phyloP scores from a whole-genome alignment of 2,888 invertebrate genomes.

The Machimus rusticus region DNA sequence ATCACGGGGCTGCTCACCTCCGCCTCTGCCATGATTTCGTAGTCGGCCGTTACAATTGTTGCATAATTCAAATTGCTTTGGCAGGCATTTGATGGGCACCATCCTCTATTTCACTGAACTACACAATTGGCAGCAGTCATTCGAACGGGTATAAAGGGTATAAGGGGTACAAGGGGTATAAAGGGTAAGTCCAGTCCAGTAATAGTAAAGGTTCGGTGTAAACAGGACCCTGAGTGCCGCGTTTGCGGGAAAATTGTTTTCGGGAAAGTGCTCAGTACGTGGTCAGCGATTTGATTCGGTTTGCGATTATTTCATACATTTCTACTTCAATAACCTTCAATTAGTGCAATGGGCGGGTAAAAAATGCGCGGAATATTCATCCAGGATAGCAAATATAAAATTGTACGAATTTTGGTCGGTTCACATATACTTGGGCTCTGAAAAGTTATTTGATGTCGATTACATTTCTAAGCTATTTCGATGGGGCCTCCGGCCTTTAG shows the following conservation, averaged over 20 bases:
- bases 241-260: neutral
- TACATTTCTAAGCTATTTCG: neutral
- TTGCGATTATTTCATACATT: neutral
- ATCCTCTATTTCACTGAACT: neutral
- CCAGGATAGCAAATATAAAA: neutral
- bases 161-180: neutral
- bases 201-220: neutral
- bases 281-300: neutral
- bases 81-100: neutral
- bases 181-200: too few relatives aligned
- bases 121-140: neutral
- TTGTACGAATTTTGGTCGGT: neutral
- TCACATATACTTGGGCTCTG: neutral
- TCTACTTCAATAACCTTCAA: neutral
- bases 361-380: neutral
- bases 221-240: neutral
- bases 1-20: neutral
- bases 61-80: slow-evolving; percentile 1
- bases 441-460: neutral
- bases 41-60: neutral
- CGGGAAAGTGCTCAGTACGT: neutral
- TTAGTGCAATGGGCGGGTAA: neutral
- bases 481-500: neutral
- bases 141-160: neutral
- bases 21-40: neutral